A percentile compares a stretch with the other conserved stretches of the same genome.
These are phyloP conservation scores for Laticauda colubrina DNA, from an alignment of 2,113 vertebrate species.

Conservation along the genomic window DNA sequence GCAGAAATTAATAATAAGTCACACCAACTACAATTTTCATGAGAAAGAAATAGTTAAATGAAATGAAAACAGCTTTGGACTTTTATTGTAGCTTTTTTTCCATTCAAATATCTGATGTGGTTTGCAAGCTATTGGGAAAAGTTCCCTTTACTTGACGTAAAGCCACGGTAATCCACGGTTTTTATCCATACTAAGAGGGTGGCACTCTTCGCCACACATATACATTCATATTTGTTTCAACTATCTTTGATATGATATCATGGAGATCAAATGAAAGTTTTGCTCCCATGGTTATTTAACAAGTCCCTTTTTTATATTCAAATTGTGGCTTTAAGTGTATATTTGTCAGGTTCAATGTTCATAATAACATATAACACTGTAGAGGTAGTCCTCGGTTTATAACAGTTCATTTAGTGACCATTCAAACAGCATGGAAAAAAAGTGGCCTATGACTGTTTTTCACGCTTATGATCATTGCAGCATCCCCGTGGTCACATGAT, in stretches of 20 bases:
- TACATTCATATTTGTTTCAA: not conserved
- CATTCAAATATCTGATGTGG: not conserved
- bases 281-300: not conserved
- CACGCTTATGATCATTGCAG: no score
- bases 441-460: no score
- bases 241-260: not conserved
- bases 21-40: not conserved
- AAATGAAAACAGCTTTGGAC: not conserved
- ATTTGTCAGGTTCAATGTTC: constrained; percentile 20
- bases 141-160: not conserved
- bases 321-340: not conserved
- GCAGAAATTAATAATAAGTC: not conserved
- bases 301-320: not conserved
- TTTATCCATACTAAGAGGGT: not conserved
- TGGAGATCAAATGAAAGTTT: not conserved
- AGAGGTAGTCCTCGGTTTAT: no score
- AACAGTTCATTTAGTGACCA: no score
- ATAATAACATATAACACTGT: not conserved
- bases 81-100: not conserved
- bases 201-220: not conserved
- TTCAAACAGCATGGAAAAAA: no score
- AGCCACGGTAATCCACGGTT: not conserved
- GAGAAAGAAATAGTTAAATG: not conserved
- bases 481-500: no score
- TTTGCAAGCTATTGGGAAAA: not conserved